A percentile compares a stretch with the other conserved stretches of the same genome.
Conservation (phyloP, 2,888 invertebrate genomes). For the Abrostola triplasia region DNA sequence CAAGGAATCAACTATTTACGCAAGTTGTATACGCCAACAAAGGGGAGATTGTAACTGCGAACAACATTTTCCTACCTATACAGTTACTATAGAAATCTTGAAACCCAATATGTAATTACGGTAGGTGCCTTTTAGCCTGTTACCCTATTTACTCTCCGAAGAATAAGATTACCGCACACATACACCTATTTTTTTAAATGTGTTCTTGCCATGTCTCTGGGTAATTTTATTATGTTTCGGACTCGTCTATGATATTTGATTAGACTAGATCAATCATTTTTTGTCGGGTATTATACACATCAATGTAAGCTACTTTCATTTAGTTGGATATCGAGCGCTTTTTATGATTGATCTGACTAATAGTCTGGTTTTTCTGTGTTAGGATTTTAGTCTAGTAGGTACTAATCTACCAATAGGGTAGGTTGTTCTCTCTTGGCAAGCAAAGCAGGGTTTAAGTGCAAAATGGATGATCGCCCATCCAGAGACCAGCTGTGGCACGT, state of each 20-base stretch:
- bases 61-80: slow-evolving; percentile 18
- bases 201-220: too few relatives aligned
- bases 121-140: slow-evolving; percentile 8
- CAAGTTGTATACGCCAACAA: slow-evolving; percentile 22
- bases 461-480: too few relatives aligned
- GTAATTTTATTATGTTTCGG: too few relatives aligned
- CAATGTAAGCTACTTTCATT: slow-evolving; percentile 27
- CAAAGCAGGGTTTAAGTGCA: too few relatives aligned
- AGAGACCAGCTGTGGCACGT: too few relatives aligned
- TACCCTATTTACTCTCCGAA: slow-evolving; percentile 2
- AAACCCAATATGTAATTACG: slow-evolving; percentile 15
- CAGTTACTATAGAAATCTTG: slow-evolving; percentile 17
- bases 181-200: slow-evolving; percentile 2
- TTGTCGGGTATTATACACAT: slow-evolving; percentile 25
- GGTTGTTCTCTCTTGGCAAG: too few relatives aligned
- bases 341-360: slow-evolving; percentile 31
- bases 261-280: slow-evolving; percentile 26
- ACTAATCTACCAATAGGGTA: too few relatives aligned
- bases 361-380: slow-evolving; percentile 8
- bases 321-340: slow-evolving; percentile 24
- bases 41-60: slow-evolving; percentile 14
- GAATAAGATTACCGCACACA: neutral
- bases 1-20: slow-evolving; percentile 24
- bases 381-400: neutral
- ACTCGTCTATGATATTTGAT: slow-evolving; percentile 5